phyloP scores from a whole-genome alignment of 2,888 invertebrate genomes.

The Microplitis deprimator region DNA sequence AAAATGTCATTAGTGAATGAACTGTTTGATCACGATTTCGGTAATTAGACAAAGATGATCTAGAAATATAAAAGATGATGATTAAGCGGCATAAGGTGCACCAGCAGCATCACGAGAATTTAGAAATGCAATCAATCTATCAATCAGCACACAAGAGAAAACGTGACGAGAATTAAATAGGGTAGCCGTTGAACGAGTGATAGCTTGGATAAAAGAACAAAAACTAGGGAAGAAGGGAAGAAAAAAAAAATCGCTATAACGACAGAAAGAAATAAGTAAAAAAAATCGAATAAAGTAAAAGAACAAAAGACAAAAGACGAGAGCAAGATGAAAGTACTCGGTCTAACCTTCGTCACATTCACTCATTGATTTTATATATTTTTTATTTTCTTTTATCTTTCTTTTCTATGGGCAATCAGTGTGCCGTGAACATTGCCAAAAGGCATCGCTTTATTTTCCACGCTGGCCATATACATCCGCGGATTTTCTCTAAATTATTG shows the following conservation, averaged over 20 bases:
- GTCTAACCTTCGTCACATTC: constrained; percentile 40
- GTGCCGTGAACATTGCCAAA: not conserved
- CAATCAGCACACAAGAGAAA: constrained; percentile 60
- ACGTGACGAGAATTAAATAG: constrained; percentile 63
- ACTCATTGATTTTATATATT: constrained; percentile 47
- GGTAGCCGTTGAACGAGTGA: constrained; percentile 45
- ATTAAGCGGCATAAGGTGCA: constrained; percentile 55
- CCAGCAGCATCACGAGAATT: constrained; percentile 56
- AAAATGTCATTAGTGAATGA: not conserved
- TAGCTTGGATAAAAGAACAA: constrained; percentile 42
- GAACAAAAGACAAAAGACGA: constrained; percentile 26
- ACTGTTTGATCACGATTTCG: constrained; percentile 39
- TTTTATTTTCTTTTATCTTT: constrained; percentile 30
- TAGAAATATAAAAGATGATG: constrained; percentile 25
- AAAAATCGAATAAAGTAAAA: not conserved
- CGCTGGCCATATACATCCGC: not conserved
- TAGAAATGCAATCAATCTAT: constrained; percentile 65
- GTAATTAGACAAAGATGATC: constrained; percentile 51
- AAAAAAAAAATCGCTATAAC: not conserved
- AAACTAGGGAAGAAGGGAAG: too few relatives aligned
- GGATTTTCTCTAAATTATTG: not conserved
- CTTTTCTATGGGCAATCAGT: constrained; percentile 15
- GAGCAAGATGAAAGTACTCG: constrained; percentile 18
- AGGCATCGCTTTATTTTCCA: not conserved
- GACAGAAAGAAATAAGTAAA: not conserved